phyloP scores from a whole-genome alignment of 2,888 invertebrate species.

The Lepidocyrtinus sp. region DNA sequence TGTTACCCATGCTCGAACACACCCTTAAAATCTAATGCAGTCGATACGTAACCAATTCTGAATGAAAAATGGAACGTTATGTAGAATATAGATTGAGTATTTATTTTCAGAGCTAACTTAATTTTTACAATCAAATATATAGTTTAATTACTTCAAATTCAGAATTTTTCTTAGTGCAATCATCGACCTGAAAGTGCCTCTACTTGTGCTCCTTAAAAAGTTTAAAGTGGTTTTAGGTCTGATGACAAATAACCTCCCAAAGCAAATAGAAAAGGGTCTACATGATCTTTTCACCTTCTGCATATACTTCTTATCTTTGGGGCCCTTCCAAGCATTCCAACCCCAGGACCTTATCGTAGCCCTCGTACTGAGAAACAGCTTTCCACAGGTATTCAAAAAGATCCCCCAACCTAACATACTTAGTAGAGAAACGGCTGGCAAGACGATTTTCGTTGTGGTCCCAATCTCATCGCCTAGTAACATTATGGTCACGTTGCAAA shows the following conservation, averaged over 20 bases:
- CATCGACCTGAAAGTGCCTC: slow-evolving; percentile 27
- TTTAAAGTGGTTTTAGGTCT: slow-evolving; percentile 16
- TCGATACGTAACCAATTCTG: too few species aligned
- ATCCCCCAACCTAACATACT: slow-evolving; percentile 14
- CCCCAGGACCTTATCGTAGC: slow-evolving; percentile 24
- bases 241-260: slow-evolving; percentile 19
- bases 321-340: neutral
- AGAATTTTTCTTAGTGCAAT: slow-evolving; percentile 13
- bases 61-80: too few species aligned
- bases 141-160: too few species aligned
- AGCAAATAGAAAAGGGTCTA: neutral
- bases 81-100: too few species aligned
- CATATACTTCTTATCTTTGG: neutral
- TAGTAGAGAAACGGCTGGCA: neutral
- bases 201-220: slow-evolving; percentile 9
- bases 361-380: neutral
- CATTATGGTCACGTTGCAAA: slow-evolving; percentile 14
- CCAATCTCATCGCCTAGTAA: neutral
- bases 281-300: slow-evolving; percentile 17
- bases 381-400: neutral
- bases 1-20: too few species aligned
- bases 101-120: too few species aligned
- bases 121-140: too few species aligned
- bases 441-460: slow-evolving; percentile 3
- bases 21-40: too few species aligned